Base-by-base conservation (phyloP, 2,797 vertebrate genomes). In the Vespertilio murinus region DNA sequence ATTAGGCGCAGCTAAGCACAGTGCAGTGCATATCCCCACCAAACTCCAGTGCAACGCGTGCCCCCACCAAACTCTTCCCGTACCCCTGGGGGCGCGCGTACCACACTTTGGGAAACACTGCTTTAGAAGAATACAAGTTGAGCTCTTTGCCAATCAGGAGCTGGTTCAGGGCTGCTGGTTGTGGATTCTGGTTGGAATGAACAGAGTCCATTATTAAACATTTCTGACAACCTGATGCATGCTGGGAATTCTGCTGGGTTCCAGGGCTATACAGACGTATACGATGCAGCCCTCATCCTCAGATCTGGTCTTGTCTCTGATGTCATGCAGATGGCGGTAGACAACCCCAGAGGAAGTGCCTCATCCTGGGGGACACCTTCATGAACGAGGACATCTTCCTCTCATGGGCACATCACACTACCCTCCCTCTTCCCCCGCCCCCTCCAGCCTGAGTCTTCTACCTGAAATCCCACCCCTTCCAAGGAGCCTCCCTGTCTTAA, bases 401-500 rank as follows among this genome's bases (percentile, higher is more conserved):
- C 84, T 20, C 42, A 14, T 16, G 23, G 74, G 59, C 9, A 20
- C 2, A 14, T 74, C 65, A 81, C 30, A 6, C 18, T 25, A 17
- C 1, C 30, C 8, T 0, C 20, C 54, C 23, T 47, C 54, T 12
- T 12, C 0, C 11, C 56, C 12, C 11, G 9, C 11, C 12, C 0
- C 59, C 28, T 14, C 30, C 4, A 42, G n/a, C 45, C 84, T 33
- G 73, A 78, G 33, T 70, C 64, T 94, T 56, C 77, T 52, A 13
- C 65, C 8, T 91, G 22, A 89, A 94, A 81, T 84, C 35, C 65
- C 0, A 38, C 70, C 22, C 64, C 49, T 69, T 35, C 71, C n/a
- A 91, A 87, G 47, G 81, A 49, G 18, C 16, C 74, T 81, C 17
- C 83, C 22, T 82, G 28, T 81, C 17, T 92, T 86, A 82, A 84